Percentiles rank a stretch among this genome's conserved stretches.
These are phyloP conservation scores for Hippocampus abdominalis DNA, from an alignment of 2,113 vertebrate genomes.

Conservation along the genomic window DNA sequence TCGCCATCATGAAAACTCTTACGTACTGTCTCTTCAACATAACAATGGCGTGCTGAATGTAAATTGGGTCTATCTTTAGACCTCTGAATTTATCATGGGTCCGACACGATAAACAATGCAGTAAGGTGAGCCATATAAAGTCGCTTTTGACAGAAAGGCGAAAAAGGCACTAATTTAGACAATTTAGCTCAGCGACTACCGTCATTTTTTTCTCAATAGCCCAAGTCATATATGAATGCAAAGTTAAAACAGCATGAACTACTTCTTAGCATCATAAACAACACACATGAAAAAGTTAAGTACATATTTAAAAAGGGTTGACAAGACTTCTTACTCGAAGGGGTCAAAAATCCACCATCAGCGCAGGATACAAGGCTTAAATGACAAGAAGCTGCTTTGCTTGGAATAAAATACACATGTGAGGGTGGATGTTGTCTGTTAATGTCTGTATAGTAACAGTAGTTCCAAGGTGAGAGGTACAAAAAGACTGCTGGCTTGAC, in stretches of 20 bases:
- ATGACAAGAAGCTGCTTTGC: conserved; percentile 1
- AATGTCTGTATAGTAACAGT: not conserved
- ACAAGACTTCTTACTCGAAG: conserved; percentile 28
- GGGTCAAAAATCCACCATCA: conserved; percentile 1
- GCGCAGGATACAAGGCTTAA: not conserved
- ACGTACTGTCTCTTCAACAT: not conserved
- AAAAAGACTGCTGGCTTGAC: conserved; percentile 1
- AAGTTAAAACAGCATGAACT: conserved; percentile 51
- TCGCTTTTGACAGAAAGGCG: conserved; percentile 24
- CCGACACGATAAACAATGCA: conserved; percentile 19
- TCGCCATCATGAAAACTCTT: not conserved
- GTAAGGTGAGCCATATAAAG: conserved; percentile 16
- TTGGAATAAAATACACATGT: not conserved
- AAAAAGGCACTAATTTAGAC: conserved; percentile 46
- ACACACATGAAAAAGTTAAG: conserved; percentile 37
- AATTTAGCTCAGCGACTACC: conserved; percentile 55
- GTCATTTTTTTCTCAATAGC: conserved; percentile 57
- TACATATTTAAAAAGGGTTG: conserved; percentile 51
- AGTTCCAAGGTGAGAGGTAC: conserved; percentile 1
- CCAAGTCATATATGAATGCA: conserved; percentile 54
- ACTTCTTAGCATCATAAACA: conserved; percentile 41
- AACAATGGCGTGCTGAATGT: conserved; percentile 10
- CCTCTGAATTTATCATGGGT: not conserved
- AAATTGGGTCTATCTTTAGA: not conserved
- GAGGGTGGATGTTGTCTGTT: conserved; percentile 10